phyloP scores from a whole-genome alignment of 35 echinoderm and acorn worm species.

The Patiria miniata region DNA sequence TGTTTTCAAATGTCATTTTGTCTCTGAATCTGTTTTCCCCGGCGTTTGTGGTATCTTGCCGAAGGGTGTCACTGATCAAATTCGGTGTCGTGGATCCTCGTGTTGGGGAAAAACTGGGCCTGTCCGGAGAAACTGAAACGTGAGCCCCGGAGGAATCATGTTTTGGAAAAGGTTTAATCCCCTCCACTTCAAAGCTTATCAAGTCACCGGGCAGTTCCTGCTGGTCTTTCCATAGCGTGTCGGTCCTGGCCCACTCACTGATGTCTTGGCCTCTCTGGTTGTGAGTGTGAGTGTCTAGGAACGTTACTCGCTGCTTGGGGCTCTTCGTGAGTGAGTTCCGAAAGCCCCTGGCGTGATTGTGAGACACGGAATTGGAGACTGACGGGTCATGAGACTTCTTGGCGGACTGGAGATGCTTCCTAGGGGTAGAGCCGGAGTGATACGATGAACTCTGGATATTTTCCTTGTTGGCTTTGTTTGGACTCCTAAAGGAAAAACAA shows the following conservation, averaged over 20 bases:
- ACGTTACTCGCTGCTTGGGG: not conserved
- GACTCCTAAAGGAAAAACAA: not conserved
- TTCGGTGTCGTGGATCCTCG: not conserved
- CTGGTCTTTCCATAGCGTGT: not conserved
- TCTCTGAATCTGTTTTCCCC: not conserved
- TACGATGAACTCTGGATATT: not conserved
- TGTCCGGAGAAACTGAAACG: not conserved
- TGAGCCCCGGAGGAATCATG: no score
- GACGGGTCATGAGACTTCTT: not conserved
- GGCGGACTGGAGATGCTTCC: not conserved
- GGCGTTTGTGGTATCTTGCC: not conserved
- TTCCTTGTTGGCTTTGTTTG: not conserved
- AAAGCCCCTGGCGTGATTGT: not conserved
- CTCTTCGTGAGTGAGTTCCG: conserved; percentile 2
- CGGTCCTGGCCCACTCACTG: conserved; percentile 5
- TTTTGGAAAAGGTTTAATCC: not conserved
- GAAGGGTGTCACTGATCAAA: not conserved
- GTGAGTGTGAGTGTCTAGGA: not conserved
- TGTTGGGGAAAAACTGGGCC: not conserved
- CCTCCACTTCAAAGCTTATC: not conserved
- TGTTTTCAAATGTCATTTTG: not conserved
- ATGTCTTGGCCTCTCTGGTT: not conserved
- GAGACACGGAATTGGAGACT: not conserved
- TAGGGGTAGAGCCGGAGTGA: not conserved
- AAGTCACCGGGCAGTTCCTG: not conserved